phyloP scores from a whole-genome alignment of 2,888 invertebrate species.

The Ochlodes sylvanus region DNA sequence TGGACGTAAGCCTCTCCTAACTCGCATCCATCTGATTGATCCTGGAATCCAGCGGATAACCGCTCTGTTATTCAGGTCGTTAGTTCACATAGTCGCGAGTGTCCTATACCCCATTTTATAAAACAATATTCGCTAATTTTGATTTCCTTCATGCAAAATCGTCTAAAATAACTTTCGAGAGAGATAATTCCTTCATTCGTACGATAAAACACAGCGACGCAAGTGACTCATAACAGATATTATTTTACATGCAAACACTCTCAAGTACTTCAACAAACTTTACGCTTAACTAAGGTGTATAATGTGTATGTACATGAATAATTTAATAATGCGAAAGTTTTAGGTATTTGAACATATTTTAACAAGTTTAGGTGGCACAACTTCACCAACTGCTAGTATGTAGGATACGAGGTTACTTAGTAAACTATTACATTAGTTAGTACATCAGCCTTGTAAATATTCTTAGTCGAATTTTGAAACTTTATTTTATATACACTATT shows the following conservation, averaged over 20 bases:
- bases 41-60: too few relatives aligned
- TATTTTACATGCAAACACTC: background rate
- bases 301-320: constrained; percentile 9
- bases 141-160: too few relatives aligned
- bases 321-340: constrained; percentile 29
- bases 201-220: too few relatives aligned
- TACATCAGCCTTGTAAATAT: background rate
- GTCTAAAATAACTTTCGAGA: background rate
- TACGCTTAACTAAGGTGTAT: background rate
- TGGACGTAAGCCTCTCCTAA: too few relatives aligned
- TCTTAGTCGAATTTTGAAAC: constrained; percentile 7
- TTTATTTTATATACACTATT: background rate
- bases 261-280: background rate
- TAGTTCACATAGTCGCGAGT: too few relatives aligned
- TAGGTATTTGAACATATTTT: constrained; percentile 25
- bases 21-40: too few relatives aligned
- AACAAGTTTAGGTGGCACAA: constrained; percentile 26
- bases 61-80: too few relatives aligned
- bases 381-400: constrained; percentile 16
- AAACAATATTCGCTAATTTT: too few relatives aligned
- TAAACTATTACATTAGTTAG: constrained; percentile 25
- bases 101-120: too few relatives aligned
- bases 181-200: background rate
- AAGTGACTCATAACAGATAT: background rate
- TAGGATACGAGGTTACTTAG: constrained; percentile 4